Evolutionary conservation across 2,113 vertebrate species (phyloP).

Genomic region (Clarias magur): DNA sequence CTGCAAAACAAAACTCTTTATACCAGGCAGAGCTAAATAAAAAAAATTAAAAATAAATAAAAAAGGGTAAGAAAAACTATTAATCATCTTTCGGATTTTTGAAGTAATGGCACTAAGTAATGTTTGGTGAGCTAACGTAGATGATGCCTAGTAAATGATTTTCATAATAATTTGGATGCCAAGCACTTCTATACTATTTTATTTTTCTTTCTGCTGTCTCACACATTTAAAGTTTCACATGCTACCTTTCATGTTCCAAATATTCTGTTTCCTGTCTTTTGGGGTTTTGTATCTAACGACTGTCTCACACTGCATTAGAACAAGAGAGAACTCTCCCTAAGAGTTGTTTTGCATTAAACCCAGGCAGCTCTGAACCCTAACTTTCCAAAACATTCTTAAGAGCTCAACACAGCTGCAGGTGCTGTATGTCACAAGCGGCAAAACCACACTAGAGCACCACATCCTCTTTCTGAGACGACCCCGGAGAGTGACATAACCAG

Average conservation of each 20-base stretch:
- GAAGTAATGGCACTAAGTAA: background rate
- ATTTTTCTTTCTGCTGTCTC: constrained; percentile 1
- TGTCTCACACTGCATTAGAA: constrained; percentile 36
- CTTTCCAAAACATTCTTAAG: constrained; percentile 53
- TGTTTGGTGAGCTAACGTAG: background rate
- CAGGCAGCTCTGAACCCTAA: background rate
- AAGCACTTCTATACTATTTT: background rate
- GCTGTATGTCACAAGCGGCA: constrained; percentile 55
- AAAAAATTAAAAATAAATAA: too few species aligned
- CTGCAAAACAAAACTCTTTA: background rate
- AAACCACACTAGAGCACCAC: constrained; percentile 68
- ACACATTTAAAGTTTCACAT: constrained; percentile 30
- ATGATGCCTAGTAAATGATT: background rate
- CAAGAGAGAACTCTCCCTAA: constrained; percentile 4
- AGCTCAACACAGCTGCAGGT: constrained; percentile 59
- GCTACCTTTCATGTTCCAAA: constrained; percentile 10
- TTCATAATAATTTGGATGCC: background rate
- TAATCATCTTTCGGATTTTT: background rate
- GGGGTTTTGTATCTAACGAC: constrained; percentile 6
- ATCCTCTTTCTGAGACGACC: constrained; percentile 59
- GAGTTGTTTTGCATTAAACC: constrained; percentile 49
- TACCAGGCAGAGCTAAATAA: background rate
- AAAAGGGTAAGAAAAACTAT: background rate
- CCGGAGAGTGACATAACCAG: constrained; percentile 56
- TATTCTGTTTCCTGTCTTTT: constrained; percentile 53